Conservation (phyloP, 2,113 vertebrate species). For the Psilopsiagon aymara region DNA sequence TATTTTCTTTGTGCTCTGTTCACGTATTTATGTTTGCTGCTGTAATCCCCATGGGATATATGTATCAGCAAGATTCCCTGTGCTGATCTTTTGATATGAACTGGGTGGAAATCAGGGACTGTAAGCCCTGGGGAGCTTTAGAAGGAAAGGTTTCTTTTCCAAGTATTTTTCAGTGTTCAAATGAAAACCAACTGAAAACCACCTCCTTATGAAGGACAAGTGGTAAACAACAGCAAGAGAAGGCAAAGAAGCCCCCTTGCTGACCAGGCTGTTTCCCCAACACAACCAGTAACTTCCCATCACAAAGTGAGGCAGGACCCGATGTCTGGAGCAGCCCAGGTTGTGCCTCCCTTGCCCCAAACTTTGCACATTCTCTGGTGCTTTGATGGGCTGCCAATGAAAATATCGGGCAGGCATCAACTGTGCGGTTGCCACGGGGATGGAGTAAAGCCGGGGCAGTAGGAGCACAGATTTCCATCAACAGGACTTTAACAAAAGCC, state of each 20-base stretch:
- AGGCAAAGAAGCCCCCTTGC: background rate
- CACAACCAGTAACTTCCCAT: background rate
- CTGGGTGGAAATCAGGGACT: background rate
- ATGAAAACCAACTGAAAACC: background rate
- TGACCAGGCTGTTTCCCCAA: background rate
- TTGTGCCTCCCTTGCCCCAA: constrained; percentile 28
- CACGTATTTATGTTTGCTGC: background rate
- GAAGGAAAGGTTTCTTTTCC: background rate
- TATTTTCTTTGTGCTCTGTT: background rate
- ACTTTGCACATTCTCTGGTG: background rate
- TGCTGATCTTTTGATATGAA: background rate
- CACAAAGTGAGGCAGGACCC: background rate
- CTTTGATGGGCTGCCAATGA: constrained; percentile 84
- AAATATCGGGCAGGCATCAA: constrained; percentile 76
- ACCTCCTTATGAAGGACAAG: rapidly evolving
- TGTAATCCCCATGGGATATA: background rate
- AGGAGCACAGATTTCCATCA: constrained; percentile 81
- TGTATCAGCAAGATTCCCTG: background rate
- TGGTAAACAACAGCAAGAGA: background rate
- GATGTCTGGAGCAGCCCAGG: background rate
- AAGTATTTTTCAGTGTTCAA: background rate
- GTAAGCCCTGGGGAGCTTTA: background rate
- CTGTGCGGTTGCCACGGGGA: constrained; percentile 73
- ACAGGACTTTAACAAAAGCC: constrained; percentile 77
- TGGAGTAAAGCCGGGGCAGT: constrained; percentile 58